These are phyloP conservation scores for Oxyruncus cristatus DNA, from an alignment of 2,113 vertebrate species.

Conservation along the genomic window DNA sequence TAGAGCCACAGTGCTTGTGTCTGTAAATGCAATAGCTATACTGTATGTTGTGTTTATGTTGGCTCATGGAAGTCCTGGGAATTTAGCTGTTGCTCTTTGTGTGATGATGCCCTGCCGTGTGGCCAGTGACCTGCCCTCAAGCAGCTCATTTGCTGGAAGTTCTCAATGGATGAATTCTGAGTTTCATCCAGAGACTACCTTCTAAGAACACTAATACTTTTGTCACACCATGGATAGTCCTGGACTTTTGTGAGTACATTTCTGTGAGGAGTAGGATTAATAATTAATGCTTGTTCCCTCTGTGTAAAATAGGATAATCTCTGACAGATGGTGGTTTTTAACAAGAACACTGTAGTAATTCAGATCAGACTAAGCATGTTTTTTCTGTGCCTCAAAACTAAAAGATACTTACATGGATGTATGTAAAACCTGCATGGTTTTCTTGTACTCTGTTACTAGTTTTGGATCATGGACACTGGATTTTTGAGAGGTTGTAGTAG, in stretches of 20 bases:
- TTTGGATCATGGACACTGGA: background rate
- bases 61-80: background rate
- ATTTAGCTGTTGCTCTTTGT: background rate
- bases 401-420: background rate
- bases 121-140: background rate
- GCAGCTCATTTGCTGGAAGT: slow-evolving; percentile 2
- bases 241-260: slow-evolving; percentile 44
- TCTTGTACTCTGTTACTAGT: background rate
- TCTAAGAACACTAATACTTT: slow-evolving; percentile 11
- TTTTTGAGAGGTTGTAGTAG: background rate
- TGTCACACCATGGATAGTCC: background rate
- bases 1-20: background rate
- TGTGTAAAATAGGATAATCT: slow-evolving; percentile 72
- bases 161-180: background rate
- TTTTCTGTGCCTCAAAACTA: slow-evolving; percentile 36
- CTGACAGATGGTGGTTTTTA: slow-evolving; percentile 73
- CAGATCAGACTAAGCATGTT: slow-evolving; percentile 48
- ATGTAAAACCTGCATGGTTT: slow-evolving; percentile 1
- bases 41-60: background rate
- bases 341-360: slow-evolving; percentile 67
- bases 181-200: slow-evolving; percentile 33
- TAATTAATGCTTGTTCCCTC: slow-evolving; percentile 66
- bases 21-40: background rate
- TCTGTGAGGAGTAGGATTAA: slow-evolving; percentile 58
- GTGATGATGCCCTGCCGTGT: background rate